Conservation (phyloP, 2,797 vertebrate genomes). For the Enteromius afrohamiltoni region DNA sequence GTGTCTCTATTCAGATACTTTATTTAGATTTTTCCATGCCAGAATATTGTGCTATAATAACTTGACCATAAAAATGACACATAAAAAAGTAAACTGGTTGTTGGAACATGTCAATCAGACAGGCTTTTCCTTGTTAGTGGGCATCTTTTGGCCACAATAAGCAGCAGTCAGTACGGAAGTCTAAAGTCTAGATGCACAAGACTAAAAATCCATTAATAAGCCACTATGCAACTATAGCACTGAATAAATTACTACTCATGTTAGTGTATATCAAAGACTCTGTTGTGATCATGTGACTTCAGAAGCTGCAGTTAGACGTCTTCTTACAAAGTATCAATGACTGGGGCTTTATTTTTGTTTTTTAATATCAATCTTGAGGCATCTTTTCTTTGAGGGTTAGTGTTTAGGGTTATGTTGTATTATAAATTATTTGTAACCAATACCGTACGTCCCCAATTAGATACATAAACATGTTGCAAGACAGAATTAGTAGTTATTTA, state of each 20-base stretch:
- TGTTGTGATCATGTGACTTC: slow-evolving; percentile 13
- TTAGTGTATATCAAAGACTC: background rate
- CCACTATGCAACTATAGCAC: background rate
- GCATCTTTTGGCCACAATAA: background rate
- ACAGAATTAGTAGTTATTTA: background rate
- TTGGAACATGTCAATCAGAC: background rate
- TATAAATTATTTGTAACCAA: background rate
- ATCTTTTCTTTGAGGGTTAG: background rate
- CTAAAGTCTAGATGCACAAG: background rate
- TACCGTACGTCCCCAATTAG: background rate
- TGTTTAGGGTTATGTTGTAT: background rate
- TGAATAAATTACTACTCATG: background rate
- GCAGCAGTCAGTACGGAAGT: background rate
- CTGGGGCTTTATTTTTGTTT: background rate
- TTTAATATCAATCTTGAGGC: background rate
- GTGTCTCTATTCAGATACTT: background rate
- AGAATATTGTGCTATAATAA: background rate
- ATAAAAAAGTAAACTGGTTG: background rate
- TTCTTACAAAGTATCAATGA: background rate
- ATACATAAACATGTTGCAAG: background rate
- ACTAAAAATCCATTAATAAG: background rate
- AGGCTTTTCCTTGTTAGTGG: background rate
- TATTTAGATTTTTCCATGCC: background rate
- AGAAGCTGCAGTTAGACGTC: background rate
- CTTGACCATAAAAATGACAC: background rate